phyloP scores from a whole-genome alignment of 1,140 invertebrate genomes.

The Matsumurasca onukii region DNA sequence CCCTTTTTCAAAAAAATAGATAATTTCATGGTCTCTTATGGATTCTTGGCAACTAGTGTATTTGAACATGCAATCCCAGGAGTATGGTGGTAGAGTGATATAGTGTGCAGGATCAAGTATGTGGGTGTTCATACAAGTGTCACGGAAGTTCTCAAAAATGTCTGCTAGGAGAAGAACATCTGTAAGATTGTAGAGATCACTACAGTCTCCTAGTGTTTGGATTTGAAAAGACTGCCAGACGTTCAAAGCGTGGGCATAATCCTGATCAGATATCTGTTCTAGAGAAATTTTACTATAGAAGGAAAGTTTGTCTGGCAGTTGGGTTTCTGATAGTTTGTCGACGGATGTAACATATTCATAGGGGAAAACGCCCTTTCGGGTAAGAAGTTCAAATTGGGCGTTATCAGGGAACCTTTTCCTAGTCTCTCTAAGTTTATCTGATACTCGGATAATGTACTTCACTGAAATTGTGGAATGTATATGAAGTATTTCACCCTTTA shows the following conservation, averaged over 20 bases:
- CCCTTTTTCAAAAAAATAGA: neutral
- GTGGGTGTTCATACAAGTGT: neutral
- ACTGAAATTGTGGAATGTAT: too few relatives aligned
- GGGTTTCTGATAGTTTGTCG: neutral
- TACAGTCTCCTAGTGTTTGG: neutral
- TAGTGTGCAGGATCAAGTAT: neutral
- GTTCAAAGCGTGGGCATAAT: constrained; percentile 10
- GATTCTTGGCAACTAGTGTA: neutral
- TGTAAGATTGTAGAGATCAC: constrained; percentile 31
- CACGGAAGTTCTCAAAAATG: neutral
- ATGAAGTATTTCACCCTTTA: too few relatives aligned
- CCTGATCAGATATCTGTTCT: neutral
- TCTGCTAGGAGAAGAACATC: constrained; percentile 41
- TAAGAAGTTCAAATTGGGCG: neutral
- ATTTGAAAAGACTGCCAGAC: constrained; percentile 36
- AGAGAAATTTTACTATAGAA: neutral
- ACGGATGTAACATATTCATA: neutral
- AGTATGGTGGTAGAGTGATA: neutral
- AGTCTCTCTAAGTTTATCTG: neutral
- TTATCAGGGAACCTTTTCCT: neutral
- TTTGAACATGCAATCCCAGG: neutral
- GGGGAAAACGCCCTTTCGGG: neutral
- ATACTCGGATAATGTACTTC: too few relatives aligned
- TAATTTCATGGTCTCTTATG: neutral
- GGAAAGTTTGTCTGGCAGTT: neutral